A percentile compares a stretch with the other conserved stretches of the same genome.
Evolutionary conservation across 2,113 vertebrate species (phyloP).

Genomic region (Numenius arquata): DNA sequence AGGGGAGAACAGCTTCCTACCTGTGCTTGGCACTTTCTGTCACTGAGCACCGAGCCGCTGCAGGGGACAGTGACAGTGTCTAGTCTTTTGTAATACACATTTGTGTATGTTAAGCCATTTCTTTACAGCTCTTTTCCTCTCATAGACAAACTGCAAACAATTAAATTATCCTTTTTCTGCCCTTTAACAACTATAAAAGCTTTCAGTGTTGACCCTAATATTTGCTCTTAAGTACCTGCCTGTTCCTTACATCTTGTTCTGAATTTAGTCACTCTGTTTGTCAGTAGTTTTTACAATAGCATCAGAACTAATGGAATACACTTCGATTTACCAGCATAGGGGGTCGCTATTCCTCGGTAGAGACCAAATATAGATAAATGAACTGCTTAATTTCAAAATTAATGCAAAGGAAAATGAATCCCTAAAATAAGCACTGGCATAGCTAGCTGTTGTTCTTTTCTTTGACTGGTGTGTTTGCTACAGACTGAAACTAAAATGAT

Average conservation of each 20-base stretch:
- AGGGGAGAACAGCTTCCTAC: background rate
- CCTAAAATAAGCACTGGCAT: background rate
- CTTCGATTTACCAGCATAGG: background rate
- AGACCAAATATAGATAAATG: background rate
- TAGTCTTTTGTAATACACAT: background rate
- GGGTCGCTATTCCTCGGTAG: background rate
- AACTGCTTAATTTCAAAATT: background rate
- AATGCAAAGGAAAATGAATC: background rate
- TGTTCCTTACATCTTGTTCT: background rate
- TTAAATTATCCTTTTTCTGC: background rate
- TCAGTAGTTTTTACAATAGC: background rate
- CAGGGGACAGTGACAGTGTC: background rate
- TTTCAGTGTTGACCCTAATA: background rate
- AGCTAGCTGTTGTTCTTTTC: background rate
- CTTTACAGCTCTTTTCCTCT: background rate
- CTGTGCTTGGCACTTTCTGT: background rate
- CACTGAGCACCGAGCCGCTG: background rate
- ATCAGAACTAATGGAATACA: background rate
- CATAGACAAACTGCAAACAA: background rate
- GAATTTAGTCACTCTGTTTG: background rate
- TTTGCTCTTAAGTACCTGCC: background rate
- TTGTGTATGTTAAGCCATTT: background rate
- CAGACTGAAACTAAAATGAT: background rate
- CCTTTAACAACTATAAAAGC: background rate
- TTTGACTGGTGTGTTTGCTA: background rate